Base-by-base conservation (phyloP, 2,113 vertebrate species). In the Rana temporaria region DNA sequence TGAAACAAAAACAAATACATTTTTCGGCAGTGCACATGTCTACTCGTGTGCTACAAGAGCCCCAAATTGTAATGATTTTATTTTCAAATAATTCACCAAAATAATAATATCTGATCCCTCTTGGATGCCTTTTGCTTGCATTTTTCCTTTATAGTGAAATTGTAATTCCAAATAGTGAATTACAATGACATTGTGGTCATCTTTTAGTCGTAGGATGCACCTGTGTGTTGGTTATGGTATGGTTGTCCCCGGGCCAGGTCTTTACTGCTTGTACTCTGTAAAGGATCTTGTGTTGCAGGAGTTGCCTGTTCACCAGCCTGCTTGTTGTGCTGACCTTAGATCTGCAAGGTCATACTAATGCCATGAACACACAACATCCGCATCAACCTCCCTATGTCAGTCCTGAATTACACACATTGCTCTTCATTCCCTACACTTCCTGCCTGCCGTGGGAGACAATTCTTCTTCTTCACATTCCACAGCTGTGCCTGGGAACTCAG, bases 211-310 rank as follows among this genome's bases (percentile, higher is more conserved):
- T 57, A 59, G 53, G 65, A 79, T 38, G 77, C 77, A 79, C 65
- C 77, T 79, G 77, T 66, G n/a, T 22, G 8, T 17, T 55, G 2
- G 8, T 1, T 32, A 9, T 78, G 62, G 66, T n/a, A 15, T 48
- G 34, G 11, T 18, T 67, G 56, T 79, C 77, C 14, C 59, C 30
- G 11, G 63, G 18, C 6, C 24, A 73, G 48, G 2, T 20, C 4
- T 72, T 3, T 57, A 11, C 17, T 72, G 7, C 56, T 57, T 1
- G 19, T 38, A 56, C 5, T 22, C 38, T 30, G 6, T 38, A 30
- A 74, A 56, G 59, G 59, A 69, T 32, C 55, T 70, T 65, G 34
- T 14, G 53, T 78, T 78, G n/a, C 77, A 20, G 77, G 3, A 65
- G 60, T 14, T 18, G 20, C 55, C 53, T 12, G 53, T 59, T 57